Evolutionary conservation across 2,888 invertebrate species (phyloP).

Genomic region (Stenotaenia linearis): DNA sequence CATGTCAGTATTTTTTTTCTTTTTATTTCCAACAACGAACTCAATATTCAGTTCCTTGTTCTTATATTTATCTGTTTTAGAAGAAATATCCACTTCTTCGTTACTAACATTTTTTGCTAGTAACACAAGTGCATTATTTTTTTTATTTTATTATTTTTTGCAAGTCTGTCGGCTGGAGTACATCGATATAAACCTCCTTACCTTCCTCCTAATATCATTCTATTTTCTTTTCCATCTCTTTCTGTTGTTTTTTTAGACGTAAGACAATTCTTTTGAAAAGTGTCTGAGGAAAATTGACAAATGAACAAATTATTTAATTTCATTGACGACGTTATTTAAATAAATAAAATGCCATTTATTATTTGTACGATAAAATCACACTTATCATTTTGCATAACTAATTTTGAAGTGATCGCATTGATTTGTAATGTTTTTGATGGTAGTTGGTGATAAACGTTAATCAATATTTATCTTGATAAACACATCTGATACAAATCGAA

Average conservation of each 20-base stretch:
- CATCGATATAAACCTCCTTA: conserved; percentile 7
- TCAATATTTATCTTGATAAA: neutral
- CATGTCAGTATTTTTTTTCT: neutral
- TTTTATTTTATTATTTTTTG: conserved; percentile 8
- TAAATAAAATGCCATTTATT: neutral
- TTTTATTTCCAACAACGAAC: neutral
- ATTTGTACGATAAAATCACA: too few species aligned
- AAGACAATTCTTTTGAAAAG: neutral
- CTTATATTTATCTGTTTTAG: neutral
- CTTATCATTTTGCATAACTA: neutral
- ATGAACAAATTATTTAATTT: neutral
- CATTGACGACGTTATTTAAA: neutral
- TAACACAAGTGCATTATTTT: conserved; percentile 20
- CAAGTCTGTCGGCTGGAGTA: conserved; percentile 13
- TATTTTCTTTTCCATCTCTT: neutral
- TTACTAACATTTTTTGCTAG: conserved; percentile 12
- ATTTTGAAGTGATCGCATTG: neutral
- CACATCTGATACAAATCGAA: neutral
- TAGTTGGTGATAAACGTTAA: neutral
- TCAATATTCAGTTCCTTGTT: conserved; percentile 18
- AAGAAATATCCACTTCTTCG: neutral
- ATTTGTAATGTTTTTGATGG: neutral
- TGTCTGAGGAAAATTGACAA: neutral
- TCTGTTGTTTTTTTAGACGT: neutral
- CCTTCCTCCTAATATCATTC: neutral